Percentiles rank a stretch among this genome's conserved stretches.
These are phyloP conservation scores for Nothocercus nigrocapillus DNA, from an alignment of 2,113 vertebrate species.

Conservation along the genomic window DNA sequence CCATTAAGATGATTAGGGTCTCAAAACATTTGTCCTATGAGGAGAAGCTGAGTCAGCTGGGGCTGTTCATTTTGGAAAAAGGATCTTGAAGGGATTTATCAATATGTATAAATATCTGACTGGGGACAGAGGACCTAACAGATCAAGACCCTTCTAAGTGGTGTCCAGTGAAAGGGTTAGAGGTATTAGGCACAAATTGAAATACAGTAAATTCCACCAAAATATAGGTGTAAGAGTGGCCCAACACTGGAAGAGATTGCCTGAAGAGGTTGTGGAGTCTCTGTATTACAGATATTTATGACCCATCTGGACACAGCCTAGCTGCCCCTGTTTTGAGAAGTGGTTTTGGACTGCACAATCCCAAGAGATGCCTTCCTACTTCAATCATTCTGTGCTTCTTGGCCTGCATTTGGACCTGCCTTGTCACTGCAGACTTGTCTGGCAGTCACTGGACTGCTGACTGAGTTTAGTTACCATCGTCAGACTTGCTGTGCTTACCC, in stretches of 20 bases:
- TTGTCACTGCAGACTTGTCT: neutral
- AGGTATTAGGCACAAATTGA: neutral
- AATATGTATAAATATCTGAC: neutral
- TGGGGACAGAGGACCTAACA: neutral
- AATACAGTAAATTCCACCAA: neutral
- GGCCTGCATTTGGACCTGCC: neutral
- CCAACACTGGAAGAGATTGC: neutral
- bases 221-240: neutral
- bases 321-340: neutral
- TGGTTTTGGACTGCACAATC: neutral
- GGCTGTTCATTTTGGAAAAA: neutral
- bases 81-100: neutral
- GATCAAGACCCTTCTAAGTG: neutral
- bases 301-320: neutral
- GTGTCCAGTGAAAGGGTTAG: neutral
- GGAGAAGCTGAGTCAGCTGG: neutral
- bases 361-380: neutral
- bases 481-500: neutral
- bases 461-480: neutral
- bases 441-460: neutral
- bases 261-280: neutral
- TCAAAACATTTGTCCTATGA: neutral
- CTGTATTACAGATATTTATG: neutral
- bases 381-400: neutral
- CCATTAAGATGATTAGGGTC: neutral